phyloP scores from a whole-genome alignment of 2,888 invertebrate species.

The Scrobipalpa atriplicella region DNA sequence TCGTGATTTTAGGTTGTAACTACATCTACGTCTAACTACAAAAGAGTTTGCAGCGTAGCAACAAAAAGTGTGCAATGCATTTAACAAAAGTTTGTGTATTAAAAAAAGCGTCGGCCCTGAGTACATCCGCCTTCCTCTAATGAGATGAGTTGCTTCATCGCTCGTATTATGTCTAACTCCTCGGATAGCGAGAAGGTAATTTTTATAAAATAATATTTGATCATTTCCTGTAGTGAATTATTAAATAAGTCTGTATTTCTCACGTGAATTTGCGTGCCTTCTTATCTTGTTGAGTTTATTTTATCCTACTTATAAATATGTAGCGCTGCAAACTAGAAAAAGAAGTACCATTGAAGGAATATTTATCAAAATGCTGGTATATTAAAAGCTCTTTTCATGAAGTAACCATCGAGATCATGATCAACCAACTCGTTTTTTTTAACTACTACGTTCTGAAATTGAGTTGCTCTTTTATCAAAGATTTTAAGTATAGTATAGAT shows the following conservation, averaged over 20 bases:
- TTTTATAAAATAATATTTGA: neutral
- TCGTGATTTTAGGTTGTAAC: too few relatives aligned
- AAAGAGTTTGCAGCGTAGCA: neutral
- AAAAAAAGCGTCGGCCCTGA: slow-evolving; percentile 50
- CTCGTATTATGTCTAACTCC: neutral
- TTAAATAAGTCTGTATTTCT: slow-evolving; percentile 1
- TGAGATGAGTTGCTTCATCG: slow-evolving; percentile 4
- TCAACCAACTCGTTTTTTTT: too few relatives aligned
- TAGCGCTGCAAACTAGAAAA: too few relatives aligned
- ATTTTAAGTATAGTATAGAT: too few relatives aligned
- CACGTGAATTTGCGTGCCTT: neutral
- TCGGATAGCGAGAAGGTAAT: neutral
- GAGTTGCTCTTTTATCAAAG: too few relatives aligned
- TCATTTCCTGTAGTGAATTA: neutral
- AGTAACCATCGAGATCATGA: too few relatives aligned
- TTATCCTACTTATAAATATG: too few relatives aligned
- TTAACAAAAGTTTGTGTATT: slow-evolving; percentile 30
- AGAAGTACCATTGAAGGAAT: too few relatives aligned
- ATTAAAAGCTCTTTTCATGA: too few relatives aligned
- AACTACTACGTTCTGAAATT: too few relatives aligned
- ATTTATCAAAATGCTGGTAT: too few relatives aligned
- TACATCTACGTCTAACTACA: too few relatives aligned
- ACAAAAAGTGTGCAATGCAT: slow-evolving; percentile 4
- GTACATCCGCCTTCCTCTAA: slow-evolving; percentile 44
- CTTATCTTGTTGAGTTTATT: neutral